Percentiles rank a stretch among this genome's conserved stretches.
Conservation (phyloP, 2,888 invertebrate species). For the Polydrusus pterygomalis region DNA sequence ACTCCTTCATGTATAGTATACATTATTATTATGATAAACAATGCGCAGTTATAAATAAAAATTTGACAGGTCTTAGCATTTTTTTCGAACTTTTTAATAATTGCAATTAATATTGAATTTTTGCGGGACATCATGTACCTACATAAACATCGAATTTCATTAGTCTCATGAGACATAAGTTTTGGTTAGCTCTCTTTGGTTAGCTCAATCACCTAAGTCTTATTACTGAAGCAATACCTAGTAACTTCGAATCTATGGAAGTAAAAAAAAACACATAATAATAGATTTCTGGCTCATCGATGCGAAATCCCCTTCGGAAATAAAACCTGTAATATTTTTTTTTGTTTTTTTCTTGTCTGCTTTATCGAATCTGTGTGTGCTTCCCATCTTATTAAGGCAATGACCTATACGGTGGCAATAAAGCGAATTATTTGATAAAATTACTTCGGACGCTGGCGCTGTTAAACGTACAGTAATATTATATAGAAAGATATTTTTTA, state of each 20-base stretch:
- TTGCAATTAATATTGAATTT: too few relatives aligned
- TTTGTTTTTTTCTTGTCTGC: conserved; percentile 8
- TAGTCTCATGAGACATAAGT: too few relatives aligned
- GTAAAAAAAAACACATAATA: background rate
- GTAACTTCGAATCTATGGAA: background rate
- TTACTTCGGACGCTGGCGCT: conserved; percentile 14
- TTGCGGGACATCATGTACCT: too few relatives aligned
- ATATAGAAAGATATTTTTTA: too few relatives aligned
- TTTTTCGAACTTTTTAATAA: too few relatives aligned
- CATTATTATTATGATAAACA: too few relatives aligned
- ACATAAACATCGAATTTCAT: too few relatives aligned
- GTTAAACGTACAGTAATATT: background rate
- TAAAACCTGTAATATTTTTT: conserved; percentile 13
- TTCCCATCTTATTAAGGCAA: background rate
- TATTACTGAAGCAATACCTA: conserved; percentile 3
- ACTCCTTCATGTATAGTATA: too few relatives aligned
- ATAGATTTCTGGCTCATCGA: conserved; percentile 18
- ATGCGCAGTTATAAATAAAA: too few relatives aligned
- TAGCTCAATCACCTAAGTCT: background rate
- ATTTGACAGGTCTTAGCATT: too few relatives aligned
- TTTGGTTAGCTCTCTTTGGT: too few relatives aligned
- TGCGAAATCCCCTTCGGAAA: conserved; percentile 13
- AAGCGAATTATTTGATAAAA: background rate
- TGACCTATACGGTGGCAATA: background rate
- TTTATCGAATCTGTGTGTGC: conserved; percentile 8